These are phyloP conservation scores for Amblyraja radiata DNA, from an alignment of 2,797 vertebrate species.

Conservation along the genomic window DNA sequence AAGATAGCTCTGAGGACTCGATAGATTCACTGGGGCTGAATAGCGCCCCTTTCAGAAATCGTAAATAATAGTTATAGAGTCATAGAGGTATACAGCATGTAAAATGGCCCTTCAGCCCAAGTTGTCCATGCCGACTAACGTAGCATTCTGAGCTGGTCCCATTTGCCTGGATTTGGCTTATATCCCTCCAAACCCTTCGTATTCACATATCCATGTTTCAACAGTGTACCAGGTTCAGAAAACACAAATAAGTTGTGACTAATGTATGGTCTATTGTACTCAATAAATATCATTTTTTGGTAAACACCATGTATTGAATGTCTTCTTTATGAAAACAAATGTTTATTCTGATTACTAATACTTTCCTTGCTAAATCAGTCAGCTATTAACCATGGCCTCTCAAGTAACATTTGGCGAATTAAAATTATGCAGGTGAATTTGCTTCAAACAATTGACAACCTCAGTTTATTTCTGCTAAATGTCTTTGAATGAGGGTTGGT, in stretches of 20 bases:
- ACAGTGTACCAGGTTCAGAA: background rate
- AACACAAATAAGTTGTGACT: background rate
- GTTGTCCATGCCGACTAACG: no score
- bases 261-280: background rate
- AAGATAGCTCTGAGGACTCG: background rate
- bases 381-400: background rate
- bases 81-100: no score
- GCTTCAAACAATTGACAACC: background rate
- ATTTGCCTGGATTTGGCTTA: no score
- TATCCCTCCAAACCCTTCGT: background rate
- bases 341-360: background rate
- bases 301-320: background rate
- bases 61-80: background rate
- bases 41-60: background rate
- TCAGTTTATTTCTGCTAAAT: background rate
- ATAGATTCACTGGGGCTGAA: background rate
- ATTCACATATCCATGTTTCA: background rate
- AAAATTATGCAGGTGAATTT: background rate
- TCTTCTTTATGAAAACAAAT: background rate
- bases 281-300: background rate
- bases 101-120: no score
- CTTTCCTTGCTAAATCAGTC: background rate
- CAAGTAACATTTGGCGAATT: background rate
- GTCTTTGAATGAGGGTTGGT: background rate
- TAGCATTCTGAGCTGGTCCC: no score